Evolutionary conservation across 2,888 invertebrate genomes (phyloP).

Genomic region (Lacanobia oleracea): DNA sequence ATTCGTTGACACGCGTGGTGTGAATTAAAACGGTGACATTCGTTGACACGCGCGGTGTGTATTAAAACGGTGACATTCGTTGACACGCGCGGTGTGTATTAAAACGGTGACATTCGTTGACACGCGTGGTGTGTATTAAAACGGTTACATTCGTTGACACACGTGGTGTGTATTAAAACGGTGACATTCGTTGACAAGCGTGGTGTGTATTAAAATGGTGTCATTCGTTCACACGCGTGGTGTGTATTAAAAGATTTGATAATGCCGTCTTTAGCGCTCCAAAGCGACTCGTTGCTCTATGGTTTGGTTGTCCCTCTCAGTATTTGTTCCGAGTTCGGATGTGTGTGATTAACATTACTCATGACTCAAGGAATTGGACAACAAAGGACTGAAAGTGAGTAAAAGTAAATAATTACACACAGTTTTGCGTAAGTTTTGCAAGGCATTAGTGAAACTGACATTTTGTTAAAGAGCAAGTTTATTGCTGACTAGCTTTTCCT

Average conservation of each 20-base stretch:
- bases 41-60: too few relatives aligned
- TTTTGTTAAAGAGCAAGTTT: not conserved
- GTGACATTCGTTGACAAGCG: not conserved
- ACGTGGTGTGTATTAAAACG: too few relatives aligned
- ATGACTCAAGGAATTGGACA: not conserved
- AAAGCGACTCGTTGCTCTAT: not conserved
- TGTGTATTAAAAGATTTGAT: not conserved
- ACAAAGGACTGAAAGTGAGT: not conserved
- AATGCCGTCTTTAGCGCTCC: not conserved
- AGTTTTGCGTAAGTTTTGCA: not conserved
- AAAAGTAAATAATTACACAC: conserved; percentile 3
- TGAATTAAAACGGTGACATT: too few relatives aligned
- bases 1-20: too few relatives aligned
- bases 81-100: too few relatives aligned
- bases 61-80: too few relatives aligned
- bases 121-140: too few relatives aligned
- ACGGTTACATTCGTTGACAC: too few relatives aligned
- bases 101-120: too few relatives aligned
- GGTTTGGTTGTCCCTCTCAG: not conserved
- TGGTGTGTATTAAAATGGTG: not conserved
- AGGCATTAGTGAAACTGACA: not conserved
- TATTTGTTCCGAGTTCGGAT: conserved; percentile 6
- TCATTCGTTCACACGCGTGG: not conserved
- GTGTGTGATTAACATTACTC: conserved; percentile 20
- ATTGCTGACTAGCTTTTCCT: not conserved